phyloP scores from a whole-genome alignment of 2,113 vertebrate species.

The Alectura lathami region DNA sequence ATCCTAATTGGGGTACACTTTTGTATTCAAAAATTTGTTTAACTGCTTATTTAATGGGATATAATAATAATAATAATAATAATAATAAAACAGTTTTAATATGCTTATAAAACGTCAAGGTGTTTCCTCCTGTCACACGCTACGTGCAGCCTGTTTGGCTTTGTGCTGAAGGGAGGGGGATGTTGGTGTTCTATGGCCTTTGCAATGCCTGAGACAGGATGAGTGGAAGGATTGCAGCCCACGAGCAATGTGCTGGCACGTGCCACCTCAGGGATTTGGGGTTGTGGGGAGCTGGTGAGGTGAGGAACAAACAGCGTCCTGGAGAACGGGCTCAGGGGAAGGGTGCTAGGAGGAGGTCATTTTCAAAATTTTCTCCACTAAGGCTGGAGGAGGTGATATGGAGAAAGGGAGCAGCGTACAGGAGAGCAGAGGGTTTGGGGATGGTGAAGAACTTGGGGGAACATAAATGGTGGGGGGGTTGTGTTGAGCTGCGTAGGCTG shows the following conservation, averaged over 20 bases:
- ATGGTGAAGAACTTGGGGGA: neutral
- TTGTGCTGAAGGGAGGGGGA: neutral
- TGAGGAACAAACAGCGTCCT: neutral
- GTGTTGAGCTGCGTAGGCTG: neutral
- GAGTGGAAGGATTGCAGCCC: neutral
- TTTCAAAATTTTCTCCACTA: neutral
- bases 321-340: neutral
- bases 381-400: neutral
- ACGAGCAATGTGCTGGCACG: neutral
- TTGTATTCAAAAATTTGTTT: neutral
- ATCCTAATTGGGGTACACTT: neutral
- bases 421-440: neutral
- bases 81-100: neutral
- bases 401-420: neutral
- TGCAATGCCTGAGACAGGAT: neutral
- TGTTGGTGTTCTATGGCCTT: neutral
- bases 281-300: neutral
- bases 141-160: neutral
- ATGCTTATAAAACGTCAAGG: neutral
- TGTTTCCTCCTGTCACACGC: neutral
- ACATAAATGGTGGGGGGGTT: fast-evolving
- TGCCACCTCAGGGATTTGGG: neutral
- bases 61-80: too few species aligned
- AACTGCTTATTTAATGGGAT: neutral
- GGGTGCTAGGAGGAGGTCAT: neutral